A percentile compares a stretch with the other conserved stretches of the same genome.
Conservation (phyloP, 2,888 invertebrate species). For the Meganola albula region DNA sequence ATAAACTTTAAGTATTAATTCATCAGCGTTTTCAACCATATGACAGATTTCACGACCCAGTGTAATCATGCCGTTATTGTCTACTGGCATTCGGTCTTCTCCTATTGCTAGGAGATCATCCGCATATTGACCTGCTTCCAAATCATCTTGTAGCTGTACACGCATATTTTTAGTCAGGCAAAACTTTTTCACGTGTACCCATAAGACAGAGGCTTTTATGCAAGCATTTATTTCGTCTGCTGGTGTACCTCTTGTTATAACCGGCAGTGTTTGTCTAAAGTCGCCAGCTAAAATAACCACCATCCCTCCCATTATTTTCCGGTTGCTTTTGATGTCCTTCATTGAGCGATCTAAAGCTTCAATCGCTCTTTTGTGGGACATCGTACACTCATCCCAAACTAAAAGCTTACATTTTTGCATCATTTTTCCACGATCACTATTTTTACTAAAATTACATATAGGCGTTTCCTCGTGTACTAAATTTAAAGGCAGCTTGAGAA, state of each 20-base stretch:
- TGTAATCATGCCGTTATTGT: too few relatives aligned
- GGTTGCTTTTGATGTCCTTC: slow-evolving; percentile 1
- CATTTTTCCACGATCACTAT: slow-evolving; percentile 11
- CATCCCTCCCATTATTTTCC: slow-evolving; percentile 19
- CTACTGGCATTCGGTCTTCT: neutral
- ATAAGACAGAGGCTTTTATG: neutral
- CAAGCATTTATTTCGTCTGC: neutral
- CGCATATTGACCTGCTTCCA: neutral
- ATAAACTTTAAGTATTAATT: neutral
- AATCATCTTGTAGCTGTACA: neutral
- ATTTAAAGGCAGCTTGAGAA: slow-evolving; percentile 22
- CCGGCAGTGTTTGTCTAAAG: slow-evolving; percentile 15
- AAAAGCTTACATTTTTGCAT: slow-evolving; percentile 1
- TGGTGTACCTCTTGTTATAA: slow-evolving; percentile 1
- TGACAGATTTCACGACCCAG: neutral
- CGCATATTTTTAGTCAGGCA: neutral
- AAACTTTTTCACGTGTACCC: neutral
- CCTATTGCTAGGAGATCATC: neutral
- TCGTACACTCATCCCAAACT: neutral
- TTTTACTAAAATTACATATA: slow-evolving; percentile 26
- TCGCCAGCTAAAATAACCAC: slow-evolving; percentile 30
- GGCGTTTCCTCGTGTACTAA: slow-evolving; percentile 26
- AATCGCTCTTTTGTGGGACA: neutral
- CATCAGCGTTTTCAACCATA: neutral
- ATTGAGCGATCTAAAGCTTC: neutral